These are phyloP conservation scores for Monarcha castaneiventris DNA, from an alignment of 2,113 vertebrate species.

Conservation along the genomic window DNA sequence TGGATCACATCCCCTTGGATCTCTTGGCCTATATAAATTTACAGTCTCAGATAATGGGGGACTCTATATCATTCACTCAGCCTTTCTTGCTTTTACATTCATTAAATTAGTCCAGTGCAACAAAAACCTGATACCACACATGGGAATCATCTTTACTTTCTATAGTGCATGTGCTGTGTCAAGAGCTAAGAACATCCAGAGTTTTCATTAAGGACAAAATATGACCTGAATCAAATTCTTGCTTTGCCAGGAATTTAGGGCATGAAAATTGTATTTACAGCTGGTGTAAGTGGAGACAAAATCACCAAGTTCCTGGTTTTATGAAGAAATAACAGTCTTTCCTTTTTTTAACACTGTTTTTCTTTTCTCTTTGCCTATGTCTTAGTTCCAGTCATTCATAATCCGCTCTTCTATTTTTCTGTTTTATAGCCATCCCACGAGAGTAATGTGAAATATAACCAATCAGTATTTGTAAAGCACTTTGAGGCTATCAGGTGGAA, in stretches of 20 bases:
- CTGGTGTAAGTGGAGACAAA: not conserved
- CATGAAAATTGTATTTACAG: not conserved
- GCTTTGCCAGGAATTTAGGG: not conserved
- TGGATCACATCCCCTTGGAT: not conserved
- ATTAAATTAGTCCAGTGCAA: not conserved
- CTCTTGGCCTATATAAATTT: not conserved
- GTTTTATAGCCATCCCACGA: slow-evolving; percentile 35
- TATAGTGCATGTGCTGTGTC: not conserved
- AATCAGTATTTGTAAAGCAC: slow-evolving; percentile 55
- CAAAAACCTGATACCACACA: not conserved
- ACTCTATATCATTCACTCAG: not conserved
- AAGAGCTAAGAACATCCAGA: not conserved
- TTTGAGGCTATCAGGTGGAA: slow-evolving; percentile 29
- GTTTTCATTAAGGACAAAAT: not conserved
- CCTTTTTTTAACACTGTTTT: not conserved
- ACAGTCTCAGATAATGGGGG: not conserved
- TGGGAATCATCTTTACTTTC: not conserved
- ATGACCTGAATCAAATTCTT: not conserved
- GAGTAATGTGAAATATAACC: slow-evolving; percentile 39
- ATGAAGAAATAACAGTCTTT: not conserved
- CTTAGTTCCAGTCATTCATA: slow-evolving; percentile 24
- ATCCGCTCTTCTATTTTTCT: slow-evolving; percentile 24
- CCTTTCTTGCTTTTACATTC: not conserved
- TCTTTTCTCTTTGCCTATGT: not conserved
- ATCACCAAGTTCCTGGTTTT: not conserved